These are phyloP conservation scores for Lytechinus variegatus DNA, from an alignment of 35 echinoderm and acorn worm species.

Conservation along the genomic window DNA sequence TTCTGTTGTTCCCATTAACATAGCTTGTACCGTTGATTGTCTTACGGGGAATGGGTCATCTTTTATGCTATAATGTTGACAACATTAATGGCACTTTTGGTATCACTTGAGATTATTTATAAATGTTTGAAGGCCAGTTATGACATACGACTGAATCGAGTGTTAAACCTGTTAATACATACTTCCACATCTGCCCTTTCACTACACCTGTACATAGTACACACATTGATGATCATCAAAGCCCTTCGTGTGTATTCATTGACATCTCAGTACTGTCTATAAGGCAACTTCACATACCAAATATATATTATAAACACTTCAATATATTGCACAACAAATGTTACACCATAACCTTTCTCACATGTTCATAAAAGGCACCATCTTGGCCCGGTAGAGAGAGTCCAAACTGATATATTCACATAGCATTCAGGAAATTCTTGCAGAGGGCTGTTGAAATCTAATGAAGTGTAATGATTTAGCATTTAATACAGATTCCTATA, in stretches of 20 bases:
- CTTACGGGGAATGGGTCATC: background rate
- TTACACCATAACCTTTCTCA: background rate
- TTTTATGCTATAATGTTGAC: no score
- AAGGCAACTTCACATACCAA: background rate
- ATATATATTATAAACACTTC: background rate
- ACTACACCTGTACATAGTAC: background rate
- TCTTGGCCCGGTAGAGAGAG: background rate
- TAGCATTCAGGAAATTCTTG: no score
- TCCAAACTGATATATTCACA: no score
- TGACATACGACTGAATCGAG: background rate
- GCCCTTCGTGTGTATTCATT: background rate
- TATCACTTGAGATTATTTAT: background rate
- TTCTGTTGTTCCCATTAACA: background rate
- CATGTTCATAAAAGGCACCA: background rate
- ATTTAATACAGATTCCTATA: no score
- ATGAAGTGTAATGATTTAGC: no score
- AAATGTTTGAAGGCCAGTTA: background rate
- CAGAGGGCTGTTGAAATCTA: no score
- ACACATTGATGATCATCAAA: background rate
- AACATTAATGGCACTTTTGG: background rate
- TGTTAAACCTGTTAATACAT: background rate
- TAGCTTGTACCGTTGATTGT: background rate
- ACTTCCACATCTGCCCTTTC: background rate
- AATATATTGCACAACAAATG: background rate
- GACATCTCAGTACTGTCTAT: background rate